These are phyloP conservation scores for Sapajus apella DNA, from an alignment of 2,113 vertebrate genomes.

Conservation along the genomic window DNA sequence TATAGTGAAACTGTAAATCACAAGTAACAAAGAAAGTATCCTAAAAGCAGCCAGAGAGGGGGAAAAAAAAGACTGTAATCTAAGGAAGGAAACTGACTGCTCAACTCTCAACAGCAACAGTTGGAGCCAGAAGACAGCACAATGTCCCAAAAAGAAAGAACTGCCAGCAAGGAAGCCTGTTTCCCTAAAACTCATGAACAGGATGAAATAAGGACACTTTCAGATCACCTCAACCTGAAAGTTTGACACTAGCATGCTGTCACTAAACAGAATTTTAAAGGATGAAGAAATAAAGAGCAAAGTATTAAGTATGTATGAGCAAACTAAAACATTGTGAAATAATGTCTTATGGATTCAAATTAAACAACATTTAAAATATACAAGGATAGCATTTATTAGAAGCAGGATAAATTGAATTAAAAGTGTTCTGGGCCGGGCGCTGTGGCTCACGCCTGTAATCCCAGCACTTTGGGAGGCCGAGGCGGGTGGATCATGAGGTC, in stretches of 20 bases:
- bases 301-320: background rate
- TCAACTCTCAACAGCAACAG: background rate
- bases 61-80: background rate
- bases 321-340: background rate
- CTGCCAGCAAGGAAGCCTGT: background rate
- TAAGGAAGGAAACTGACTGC: background rate
- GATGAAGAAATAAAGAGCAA: background rate
- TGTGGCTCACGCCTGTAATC: too few relatives aligned
- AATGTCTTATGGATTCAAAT: background rate
- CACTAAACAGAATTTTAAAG: background rate
- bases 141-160: background rate
- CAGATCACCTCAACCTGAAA: background rate
- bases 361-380: background rate
- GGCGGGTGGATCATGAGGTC: too few relatives aligned
- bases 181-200: background rate
- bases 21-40: background rate
- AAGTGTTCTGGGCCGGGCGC: background rate
- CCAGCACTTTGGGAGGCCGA: too few relatives aligned
- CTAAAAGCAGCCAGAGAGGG: background rate
- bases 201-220: background rate
- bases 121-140: background rate
- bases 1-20: background rate
- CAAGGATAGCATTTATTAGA: background rate
- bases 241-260: background rate
- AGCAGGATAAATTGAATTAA: background rate